A percentile compares a stretch with the other conserved stretches of the same genome.
phyloP scores from a whole-genome alignment of 2,888 invertebrate genomes.

The Podotricha telesiphe region DNA sequence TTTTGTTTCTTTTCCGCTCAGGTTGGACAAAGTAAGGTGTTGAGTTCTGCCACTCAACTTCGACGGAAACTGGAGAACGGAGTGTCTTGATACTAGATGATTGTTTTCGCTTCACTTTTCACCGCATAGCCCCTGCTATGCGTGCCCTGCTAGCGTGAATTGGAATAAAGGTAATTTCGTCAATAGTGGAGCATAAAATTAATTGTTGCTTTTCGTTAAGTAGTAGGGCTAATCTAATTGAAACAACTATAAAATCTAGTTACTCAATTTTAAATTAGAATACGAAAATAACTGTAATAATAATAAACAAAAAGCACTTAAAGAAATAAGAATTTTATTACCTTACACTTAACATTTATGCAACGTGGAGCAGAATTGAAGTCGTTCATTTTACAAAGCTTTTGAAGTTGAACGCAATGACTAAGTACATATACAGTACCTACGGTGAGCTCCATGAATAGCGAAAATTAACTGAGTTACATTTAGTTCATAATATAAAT shows the following conservation, averaged over 20 bases:
- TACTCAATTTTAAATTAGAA: not conserved
- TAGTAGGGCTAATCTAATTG: too few species aligned
- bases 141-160: too few species aligned
- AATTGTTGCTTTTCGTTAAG: not conserved
- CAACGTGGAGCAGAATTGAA: conserved; percentile 7
- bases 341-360: not conserved
- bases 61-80: too few species aligned
- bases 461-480: conserved; percentile 32
- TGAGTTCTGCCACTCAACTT: too few species aligned
- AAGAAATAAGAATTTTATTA: not conserved
- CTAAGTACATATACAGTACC: conserved; percentile 11
- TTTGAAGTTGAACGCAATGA: conserved; percentile 12
- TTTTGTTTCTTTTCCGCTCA: too few species aligned
- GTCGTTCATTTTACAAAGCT: conserved; percentile 1
- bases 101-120: too few species aligned
- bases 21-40: too few species aligned
- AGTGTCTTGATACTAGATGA: too few species aligned
- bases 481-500: conserved; percentile 33
- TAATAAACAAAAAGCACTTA: not conserved
- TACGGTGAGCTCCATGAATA: conserved; percentile 17
- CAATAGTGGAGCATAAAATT: too few species aligned
- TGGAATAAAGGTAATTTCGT: too few species aligned
- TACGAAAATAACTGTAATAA: not conserved
- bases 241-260: not conserved
- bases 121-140: too few species aligned